A percentile compares a stretch with the other conserved stretches of the same genome.
Evolutionary conservation across 2,113 vertebrate genomes (phyloP).

Genomic region (Grallaria varia): DNA sequence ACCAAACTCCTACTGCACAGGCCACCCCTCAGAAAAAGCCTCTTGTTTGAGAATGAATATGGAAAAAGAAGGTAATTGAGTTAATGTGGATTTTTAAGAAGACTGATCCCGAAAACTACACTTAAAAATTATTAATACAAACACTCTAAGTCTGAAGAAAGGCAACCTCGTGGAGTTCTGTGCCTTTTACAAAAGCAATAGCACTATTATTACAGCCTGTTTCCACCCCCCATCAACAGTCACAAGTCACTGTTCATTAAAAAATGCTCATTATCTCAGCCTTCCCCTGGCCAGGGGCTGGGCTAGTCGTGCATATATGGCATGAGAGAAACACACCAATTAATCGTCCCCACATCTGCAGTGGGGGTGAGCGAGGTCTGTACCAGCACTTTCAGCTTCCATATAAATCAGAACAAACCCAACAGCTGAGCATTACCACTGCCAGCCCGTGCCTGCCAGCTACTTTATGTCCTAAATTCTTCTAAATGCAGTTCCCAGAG

Average conservation of each 20-base stretch:
- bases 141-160: neutral
- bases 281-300: slow-evolving; percentile 34
- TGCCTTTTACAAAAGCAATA: neutral
- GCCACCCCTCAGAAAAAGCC: neutral
- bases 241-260: slow-evolving; percentile 59
- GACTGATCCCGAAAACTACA: neutral
- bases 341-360: slow-evolving; percentile 44
- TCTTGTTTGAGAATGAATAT: neutral
- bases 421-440: slow-evolving; percentile 17
- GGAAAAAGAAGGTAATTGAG: neutral
- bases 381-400: slow-evolving; percentile 23
- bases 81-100: neutral
- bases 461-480: slow-evolving; percentile 50
- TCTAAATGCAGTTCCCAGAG: neutral
- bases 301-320: slow-evolving; percentile 1
- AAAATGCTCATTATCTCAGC: slow-evolving; percentile 57
- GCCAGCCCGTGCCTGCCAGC: slow-evolving; percentile 53
- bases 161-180: neutral
- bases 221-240: neutral
- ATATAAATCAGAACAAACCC: slow-evolving; percentile 22
- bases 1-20: neutral
- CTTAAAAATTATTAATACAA: slow-evolving; percentile 19
- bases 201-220: neutral
- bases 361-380: slow-evolving; percentile 5
- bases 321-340: slow-evolving; percentile 26